Conservation (phyloP, 1,140 invertebrate species). For the Saccostrea cuccullata region DNA sequence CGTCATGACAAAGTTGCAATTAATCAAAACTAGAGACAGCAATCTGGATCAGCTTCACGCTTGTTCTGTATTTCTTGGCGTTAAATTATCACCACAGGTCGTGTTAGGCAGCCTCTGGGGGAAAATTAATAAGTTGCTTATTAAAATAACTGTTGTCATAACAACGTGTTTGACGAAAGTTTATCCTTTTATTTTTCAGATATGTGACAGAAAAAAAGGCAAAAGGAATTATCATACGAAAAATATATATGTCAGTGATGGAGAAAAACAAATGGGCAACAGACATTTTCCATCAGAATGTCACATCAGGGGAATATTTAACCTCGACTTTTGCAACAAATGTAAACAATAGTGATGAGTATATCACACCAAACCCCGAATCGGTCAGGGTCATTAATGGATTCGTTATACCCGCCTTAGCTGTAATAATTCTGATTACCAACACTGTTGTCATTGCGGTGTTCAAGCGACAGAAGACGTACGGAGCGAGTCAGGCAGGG, state of each 20-base stretch:
- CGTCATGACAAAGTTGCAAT: too few species aligned
- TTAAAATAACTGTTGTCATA: neutral
- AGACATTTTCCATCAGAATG: neutral
- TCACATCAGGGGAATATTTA: neutral
- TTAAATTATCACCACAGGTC: neutral
- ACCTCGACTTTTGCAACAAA: neutral
- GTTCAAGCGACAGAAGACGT: conserved; percentile 52
- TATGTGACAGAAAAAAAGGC: neutral
- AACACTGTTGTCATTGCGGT: conserved; percentile 54
- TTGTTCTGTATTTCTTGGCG: neutral
- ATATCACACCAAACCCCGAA: neutral
- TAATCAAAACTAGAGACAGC: too few species aligned
- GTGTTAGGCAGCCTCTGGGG: neutral
- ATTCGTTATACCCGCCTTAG: conserved; percentile 52
- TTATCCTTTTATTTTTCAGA: neutral
- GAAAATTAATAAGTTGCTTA: neutral
- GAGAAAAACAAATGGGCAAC: neutral
- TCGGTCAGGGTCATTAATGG: conserved; percentile 54
- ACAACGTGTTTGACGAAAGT: neutral
- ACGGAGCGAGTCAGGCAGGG: conserved; percentile 56
- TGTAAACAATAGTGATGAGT: neutral
- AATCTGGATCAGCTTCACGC: too few species aligned
- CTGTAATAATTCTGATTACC: conserved; percentile 50
- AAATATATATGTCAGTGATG: neutral
- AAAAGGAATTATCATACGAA: neutral